Conservation (phyloP, 2,797 vertebrate species). For the Hylomyscus alleni region DNA sequence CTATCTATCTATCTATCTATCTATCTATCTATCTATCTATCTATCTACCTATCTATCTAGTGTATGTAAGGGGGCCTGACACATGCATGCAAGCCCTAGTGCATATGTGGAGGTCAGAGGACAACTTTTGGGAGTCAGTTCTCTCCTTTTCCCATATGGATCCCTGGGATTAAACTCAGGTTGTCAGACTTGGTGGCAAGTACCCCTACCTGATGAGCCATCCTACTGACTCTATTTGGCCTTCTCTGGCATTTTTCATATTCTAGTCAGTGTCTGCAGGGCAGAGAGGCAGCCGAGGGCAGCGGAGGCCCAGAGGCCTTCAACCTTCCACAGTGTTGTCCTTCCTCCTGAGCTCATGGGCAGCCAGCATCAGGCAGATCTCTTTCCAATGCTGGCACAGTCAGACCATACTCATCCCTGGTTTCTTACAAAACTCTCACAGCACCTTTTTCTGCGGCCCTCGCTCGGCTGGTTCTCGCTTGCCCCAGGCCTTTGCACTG, state of each 20-base stretch:
- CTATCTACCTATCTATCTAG: too few relatives aligned
- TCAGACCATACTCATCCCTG: background rate
- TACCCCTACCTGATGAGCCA: background rate
- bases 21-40: too few relatives aligned
- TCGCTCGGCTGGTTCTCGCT: conserved; percentile 9
- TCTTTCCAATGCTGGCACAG: fast-evolving
- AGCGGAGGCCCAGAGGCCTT: background rate
- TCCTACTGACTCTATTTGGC: background rate
- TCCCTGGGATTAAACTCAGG: background rate
- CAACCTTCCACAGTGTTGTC: background rate
- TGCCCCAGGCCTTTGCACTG: conserved; percentile 42
- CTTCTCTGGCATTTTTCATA: background rate
- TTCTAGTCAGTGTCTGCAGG: background rate
- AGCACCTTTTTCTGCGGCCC: background rate
- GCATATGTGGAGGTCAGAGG: background rate
- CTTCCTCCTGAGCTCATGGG: background rate
- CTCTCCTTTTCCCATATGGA: background rate
- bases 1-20: too few relatives aligned
- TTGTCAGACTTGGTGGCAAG: background rate
- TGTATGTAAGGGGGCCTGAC: background rate
- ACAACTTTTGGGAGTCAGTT: background rate
- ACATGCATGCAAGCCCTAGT: background rate
- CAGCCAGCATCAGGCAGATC: background rate
- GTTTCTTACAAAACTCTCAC: background rate
- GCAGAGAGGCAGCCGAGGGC: fast-evolving